A percentile compares a stretch with the other conserved stretches of the same genome.
Evolutionary conservation across 2,797 vertebrate species (phyloP).

Genomic region (Triplophysa bombifrons): DNA sequence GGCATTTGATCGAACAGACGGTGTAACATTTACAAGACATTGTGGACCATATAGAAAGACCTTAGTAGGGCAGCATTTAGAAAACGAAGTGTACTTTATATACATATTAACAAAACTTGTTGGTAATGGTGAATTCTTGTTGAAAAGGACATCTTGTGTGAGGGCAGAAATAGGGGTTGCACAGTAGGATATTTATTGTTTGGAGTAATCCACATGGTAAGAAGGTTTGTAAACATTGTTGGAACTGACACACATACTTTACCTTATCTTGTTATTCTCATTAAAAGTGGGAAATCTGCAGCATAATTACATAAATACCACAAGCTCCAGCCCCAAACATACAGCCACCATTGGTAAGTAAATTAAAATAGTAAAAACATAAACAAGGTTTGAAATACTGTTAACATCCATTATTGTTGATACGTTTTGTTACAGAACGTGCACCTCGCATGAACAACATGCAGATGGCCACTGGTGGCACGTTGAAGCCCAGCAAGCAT

Average conservation of each 20-base stretch:
- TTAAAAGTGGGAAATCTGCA: slow-evolving; percentile 88
- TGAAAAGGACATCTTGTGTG: slow-evolving; percentile 5
- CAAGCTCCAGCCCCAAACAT: slow-evolving; percentile 86
- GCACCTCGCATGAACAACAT: slow-evolving; percentile 81
- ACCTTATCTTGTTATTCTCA: slow-evolving; percentile 61
- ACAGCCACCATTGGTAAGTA: slow-evolving; percentile 81
- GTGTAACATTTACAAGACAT: slow-evolving; percentile 22
- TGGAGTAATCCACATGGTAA: too few relatives aligned
- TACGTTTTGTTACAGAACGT: slow-evolving; percentile 73
- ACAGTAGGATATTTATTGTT: too few relatives aligned
- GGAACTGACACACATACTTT: neutral
- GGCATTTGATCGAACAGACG: slow-evolving; percentile 41
- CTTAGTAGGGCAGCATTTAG: slow-evolving; percentile 37
- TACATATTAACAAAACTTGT: neutral
- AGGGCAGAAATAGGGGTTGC: neutral
- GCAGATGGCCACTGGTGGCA: slow-evolving; percentile 82
- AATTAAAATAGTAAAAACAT: slow-evolving; percentile 7
- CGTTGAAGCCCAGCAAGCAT: slow-evolving; percentile 84
- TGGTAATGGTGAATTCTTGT: neutral
- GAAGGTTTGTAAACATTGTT: neutral
- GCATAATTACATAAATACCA: slow-evolving; percentile 89
- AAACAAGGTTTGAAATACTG: neutral
- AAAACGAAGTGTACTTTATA: neutral
- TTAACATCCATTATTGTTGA: neutral
- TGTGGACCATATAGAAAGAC: slow-evolving; percentile 18